Evolutionary conservation across 2,888 invertebrate species (phyloP), one percentile per base, ranked within the genome.

Genomic region (Dyspetes luteomarginatus): DNA sequence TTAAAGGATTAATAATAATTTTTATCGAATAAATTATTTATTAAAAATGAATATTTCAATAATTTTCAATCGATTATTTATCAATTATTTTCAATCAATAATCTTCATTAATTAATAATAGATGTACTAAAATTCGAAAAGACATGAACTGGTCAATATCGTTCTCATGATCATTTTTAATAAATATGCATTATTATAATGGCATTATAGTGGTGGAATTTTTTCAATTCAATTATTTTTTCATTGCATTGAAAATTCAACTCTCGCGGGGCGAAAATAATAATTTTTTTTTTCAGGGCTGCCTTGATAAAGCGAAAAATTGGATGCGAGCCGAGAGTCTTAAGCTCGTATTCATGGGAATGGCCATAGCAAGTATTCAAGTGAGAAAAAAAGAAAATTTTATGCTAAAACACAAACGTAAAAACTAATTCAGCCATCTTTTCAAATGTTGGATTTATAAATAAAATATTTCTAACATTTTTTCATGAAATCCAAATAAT

Each of bases 261-360:
- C 36, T 36, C 36, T 12, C 36, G 36, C 12, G 17, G 22, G n/a
- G 4, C 3, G 48, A 50, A 50, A 30, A 9, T 22, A 2, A 28
- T n/a, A 4, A 26, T 73, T 9, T 22, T 15, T 22, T 36, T 56
- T 83, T 84, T 48, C 84, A 93, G 93, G 93, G 93, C 5, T 93
- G 93, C 85, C 90, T 92, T 24, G 87, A 86, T 0, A 91, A 91
- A 81, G 88, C 93, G 65, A 89, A 89, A 19, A 85, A 86, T 58
- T 93, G 93, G 93, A 89, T 93, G 48, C 88, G 91, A 56, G 86
- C 88, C 50, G 92, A 93, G 83, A 93, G 92, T 74, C 87, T 90
- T 50, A 91, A 92, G 24, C 87, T 93, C 45, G 92, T 93, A 68
- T 91, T 92, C 45, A 90, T 93, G 17, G 92, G 92, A 43, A 88